phyloP scores from a whole-genome alignment of 2,797 vertebrate species.

The Eulemur rubriventer region DNA sequence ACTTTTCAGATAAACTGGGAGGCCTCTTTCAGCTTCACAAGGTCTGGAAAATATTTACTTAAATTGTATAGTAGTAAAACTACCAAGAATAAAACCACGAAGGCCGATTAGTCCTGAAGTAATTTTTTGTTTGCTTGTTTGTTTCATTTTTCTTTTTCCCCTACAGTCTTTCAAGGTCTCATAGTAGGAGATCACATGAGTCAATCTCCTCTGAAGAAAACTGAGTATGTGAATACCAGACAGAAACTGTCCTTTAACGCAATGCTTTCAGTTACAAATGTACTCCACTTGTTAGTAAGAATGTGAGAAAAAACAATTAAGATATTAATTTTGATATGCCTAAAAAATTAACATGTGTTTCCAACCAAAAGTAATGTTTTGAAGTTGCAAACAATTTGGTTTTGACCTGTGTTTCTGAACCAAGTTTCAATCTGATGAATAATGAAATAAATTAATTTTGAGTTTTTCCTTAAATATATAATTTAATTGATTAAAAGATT shows the following conservation, averaged over 20 bases:
- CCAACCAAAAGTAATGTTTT: slow-evolving; percentile 26
- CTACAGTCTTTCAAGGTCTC: neutral
- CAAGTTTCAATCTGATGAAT: neutral
- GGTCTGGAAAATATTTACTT: neutral
- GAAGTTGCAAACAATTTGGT: slow-evolving; percentile 10
- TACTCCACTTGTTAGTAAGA: neutral
- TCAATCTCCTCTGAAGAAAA: neutral
- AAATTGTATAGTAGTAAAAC: neutral
- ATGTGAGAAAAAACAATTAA: neutral
- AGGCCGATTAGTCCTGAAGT: neutral
- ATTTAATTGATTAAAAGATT: slow-evolving; percentile 47
- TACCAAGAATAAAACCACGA: neutral
- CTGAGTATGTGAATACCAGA: neutral
- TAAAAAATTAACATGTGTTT: slow-evolving; percentile 36
- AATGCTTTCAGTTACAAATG: neutral
- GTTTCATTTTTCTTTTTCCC: neutral
- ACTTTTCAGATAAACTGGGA: neutral
- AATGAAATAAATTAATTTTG: slow-evolving; percentile 60
- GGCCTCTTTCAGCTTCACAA: neutral
- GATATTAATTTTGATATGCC: neutral
- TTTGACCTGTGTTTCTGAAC: neutral
- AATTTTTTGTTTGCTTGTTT: neutral
- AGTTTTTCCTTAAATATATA: slow-evolving; percentile 30
- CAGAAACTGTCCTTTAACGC: neutral
- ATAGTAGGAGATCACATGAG: neutral